Evolutionary conservation across 1,140 invertebrate species (phyloP).

Genomic region (Cotesia vestalis): DNA sequence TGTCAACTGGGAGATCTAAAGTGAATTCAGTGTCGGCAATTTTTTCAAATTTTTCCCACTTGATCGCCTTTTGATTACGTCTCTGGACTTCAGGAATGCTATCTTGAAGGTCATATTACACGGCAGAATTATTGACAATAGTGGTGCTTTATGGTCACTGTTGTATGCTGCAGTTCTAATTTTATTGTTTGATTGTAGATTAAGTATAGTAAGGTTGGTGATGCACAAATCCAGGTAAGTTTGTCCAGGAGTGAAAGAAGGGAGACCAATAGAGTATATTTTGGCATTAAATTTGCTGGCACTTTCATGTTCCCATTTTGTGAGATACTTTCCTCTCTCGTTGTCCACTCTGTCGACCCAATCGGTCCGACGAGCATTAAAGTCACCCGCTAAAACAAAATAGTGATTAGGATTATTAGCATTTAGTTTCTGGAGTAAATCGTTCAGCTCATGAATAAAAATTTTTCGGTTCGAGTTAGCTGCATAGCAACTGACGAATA

Average conservation of each 20-base stretch:
- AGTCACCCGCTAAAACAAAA: slow-evolving; percentile 21
- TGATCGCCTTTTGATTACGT: neutral
- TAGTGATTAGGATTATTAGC: neutral
- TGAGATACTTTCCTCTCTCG: slow-evolving; percentile 4
- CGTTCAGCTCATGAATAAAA: slow-evolving; percentile 5
- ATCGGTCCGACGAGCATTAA: slow-evolving; percentile 18
- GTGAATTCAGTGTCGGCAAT: neutral
- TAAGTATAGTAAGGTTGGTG: neutral
- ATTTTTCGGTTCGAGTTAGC: slow-evolving; percentile 5
- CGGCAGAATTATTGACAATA: neutral
- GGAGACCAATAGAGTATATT: neutral
- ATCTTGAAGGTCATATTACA: neutral
- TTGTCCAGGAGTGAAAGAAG: neutral
- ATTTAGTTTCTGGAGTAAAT: neutral
- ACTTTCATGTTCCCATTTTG: slow-evolving; percentile 8
- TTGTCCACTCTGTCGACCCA: slow-evolving; percentile 21
- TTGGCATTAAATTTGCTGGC: neutral
- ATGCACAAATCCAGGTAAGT: neutral
- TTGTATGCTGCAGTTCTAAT: slow-evolving; percentile 23
- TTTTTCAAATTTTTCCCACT: slow-evolving; percentile 25
- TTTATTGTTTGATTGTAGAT: slow-evolving; percentile 6
- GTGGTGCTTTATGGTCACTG: neutral
- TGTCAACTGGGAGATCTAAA: neutral
- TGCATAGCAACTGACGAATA: neutral
- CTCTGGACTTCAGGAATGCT: neutral